phyloP scores from a whole-genome alignment of 2,888 invertebrate species.

The Argyra leucocephala region DNA sequence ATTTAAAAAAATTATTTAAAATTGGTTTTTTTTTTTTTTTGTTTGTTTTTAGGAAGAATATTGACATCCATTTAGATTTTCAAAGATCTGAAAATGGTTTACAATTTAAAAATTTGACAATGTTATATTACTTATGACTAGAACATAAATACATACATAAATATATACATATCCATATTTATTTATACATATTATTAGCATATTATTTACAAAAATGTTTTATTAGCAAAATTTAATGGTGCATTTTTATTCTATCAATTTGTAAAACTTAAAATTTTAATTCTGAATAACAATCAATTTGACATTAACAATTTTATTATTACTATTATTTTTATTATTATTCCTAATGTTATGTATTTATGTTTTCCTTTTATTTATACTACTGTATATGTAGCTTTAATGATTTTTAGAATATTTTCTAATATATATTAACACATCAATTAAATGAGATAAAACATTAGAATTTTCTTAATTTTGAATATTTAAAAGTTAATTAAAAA shows the following conservation, averaged over 20 bases:
- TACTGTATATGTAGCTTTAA: too few species aligned
- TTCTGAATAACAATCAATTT: background rate
- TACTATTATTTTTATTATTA: too few species aligned
- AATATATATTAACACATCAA: too few species aligned
- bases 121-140: background rate
- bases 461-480: too few species aligned
- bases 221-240: background rate
- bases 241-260: background rate
- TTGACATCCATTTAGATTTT: background rate
- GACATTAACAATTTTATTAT: background rate
- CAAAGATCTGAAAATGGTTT: background rate
- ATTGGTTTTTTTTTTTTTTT: background rate
- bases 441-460: too few species aligned
- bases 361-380: too few species aligned
- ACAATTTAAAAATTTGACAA: background rate
- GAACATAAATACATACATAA: too few species aligned
- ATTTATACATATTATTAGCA: background rate
- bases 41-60: background rate
- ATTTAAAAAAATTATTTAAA: background rate
- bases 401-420: too few species aligned
- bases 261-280: background rate
- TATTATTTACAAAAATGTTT: background rate
- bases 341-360: too few species aligned
- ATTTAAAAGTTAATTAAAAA: too few species aligned
- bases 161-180: too few species aligned